Evolutionary conservation across 2,888 invertebrate species (phyloP).

Genomic region (Thyatira batis): DNA sequence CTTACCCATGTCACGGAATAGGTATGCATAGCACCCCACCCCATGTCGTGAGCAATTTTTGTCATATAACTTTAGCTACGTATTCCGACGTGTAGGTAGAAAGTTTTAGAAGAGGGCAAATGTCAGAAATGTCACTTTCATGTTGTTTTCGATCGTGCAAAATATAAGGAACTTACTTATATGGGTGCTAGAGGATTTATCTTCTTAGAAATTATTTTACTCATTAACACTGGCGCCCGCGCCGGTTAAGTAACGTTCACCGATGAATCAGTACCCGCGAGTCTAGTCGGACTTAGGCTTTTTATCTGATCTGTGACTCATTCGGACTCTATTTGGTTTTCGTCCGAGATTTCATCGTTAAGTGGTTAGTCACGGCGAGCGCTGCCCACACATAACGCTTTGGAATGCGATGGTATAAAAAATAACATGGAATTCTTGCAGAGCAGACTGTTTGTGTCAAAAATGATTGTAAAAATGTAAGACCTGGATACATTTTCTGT

Average conservation of each 20-base stretch:
- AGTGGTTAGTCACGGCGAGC: slow-evolving; percentile 41
- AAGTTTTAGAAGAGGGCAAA: too few species aligned
- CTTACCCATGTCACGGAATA: not conserved
- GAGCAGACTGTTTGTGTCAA: not conserved
- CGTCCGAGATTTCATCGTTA: slow-evolving; percentile 43
- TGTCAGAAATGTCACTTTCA: not conserved
- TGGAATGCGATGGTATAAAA: slow-evolving; percentile 25
- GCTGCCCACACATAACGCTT: slow-evolving; percentile 7
- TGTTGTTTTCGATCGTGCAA: not conserved
- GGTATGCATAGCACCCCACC: not conserved
- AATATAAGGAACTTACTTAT: not conserved
- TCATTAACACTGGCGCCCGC: slow-evolving; percentile 8
- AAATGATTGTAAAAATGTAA: not conserved
- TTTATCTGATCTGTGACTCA: slow-evolving; percentile 50
- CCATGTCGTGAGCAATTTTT: not conserved
- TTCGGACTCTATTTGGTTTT: slow-evolving; percentile 31
- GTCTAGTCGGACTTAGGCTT: slow-evolving; percentile 11
- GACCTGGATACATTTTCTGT: slow-evolving; percentile 3
- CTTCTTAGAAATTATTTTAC: slow-evolving; percentile 19
- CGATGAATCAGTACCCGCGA: slow-evolving; percentile 28
- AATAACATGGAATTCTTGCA: not conserved
- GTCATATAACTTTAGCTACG: too few species aligned
- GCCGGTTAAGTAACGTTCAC: slow-evolving; percentile 18
- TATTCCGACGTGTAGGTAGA: too few species aligned
- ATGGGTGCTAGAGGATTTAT: not conserved